phyloP scores from a whole-genome alignment of 2,888 invertebrate species.

The Apomyelois bistriatella region DNA sequence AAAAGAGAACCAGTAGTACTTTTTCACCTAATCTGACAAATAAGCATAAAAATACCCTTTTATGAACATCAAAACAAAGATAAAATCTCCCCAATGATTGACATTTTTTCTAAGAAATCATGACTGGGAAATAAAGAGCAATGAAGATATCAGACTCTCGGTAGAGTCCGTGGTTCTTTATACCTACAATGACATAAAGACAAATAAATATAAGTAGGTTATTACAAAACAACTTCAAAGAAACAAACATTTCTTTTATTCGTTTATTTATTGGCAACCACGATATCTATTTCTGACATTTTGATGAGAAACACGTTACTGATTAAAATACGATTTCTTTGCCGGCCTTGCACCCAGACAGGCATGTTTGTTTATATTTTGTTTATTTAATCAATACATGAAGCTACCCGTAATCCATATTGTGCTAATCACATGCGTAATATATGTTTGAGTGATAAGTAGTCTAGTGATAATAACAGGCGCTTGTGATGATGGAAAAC shows the following conservation, averaged over 20 bases:
- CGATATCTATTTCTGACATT: not conserved
- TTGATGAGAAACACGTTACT: not conserved
- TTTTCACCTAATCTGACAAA: too few relatives aligned
- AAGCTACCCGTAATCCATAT: not conserved
- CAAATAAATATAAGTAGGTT: too few relatives aligned
- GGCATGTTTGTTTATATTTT: slow-evolving; percentile 10
- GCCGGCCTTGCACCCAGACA: not conserved
- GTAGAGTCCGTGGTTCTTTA: too few relatives aligned
- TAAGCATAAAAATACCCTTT: too few relatives aligned
- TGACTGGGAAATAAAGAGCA: too few relatives aligned
- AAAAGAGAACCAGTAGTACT: too few relatives aligned
- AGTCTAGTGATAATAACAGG: not conserved
- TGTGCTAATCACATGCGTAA: not conserved
- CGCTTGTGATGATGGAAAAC: not conserved
- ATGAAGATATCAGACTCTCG: too few relatives aligned
- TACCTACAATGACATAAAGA: too few relatives aligned
- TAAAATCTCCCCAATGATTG: too few relatives aligned
- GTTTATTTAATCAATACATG: not conserved
- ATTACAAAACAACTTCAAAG: too few relatives aligned
- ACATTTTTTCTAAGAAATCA: too few relatives aligned
- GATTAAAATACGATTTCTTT: slow-evolving; percentile 1
- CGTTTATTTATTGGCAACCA: not conserved
- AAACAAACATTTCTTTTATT: not conserved
- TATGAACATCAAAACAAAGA: too few relatives aligned
- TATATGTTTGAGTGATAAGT: not conserved